phyloP scores from a whole-genome alignment of 2,797 vertebrate species.

The Cyprinodon diabolis region DNA sequence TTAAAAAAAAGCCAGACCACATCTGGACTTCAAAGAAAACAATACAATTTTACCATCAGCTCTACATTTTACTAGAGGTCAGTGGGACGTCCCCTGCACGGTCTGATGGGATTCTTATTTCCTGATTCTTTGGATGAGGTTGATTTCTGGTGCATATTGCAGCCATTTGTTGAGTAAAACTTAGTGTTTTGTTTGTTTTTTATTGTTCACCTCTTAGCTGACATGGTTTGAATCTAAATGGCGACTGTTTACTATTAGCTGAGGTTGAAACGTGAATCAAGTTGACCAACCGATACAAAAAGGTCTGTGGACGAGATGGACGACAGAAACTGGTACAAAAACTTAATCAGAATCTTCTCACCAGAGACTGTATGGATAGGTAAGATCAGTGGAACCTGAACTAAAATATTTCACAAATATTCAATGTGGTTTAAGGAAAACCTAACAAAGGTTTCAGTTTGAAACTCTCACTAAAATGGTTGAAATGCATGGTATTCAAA shows the following conservation, averaged over 20 bases:
- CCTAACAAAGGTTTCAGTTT: not conserved
- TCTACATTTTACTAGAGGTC: not conserved
- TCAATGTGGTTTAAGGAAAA: constrained; percentile 19
- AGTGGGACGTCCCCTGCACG: not conserved
- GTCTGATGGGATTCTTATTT: not conserved
- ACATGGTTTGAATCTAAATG: constrained; percentile 49
- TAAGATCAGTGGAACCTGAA: not conserved
- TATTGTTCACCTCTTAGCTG: constrained; percentile 26
- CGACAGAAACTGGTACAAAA: constrained; percentile 9
- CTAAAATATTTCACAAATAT: constrained; percentile 11
- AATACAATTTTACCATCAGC: not conserved
- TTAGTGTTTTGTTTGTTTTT: not conserved
- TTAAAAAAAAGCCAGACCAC: not conserved
- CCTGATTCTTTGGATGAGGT: not conserved
- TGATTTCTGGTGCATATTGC: not conserved
- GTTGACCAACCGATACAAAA: not conserved
- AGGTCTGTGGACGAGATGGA: constrained; percentile 1
- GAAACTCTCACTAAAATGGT: not conserved
- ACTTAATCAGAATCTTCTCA: not conserved
- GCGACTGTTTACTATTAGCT: constrained; percentile 20
- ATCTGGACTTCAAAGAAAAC: not conserved
- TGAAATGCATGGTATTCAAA: constrained; percentile 13
- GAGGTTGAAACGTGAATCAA: constrained; percentile 23
- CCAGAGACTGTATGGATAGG: not conserved
- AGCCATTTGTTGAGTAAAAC: not conserved